A percentile compares a stretch with the other conserved stretches of the same genome.
These are phyloP conservation scores for Oscheius myriophilus DNA, from an alignment of 2,888 invertebrate genomes.

Conservation along the genomic window DNA sequence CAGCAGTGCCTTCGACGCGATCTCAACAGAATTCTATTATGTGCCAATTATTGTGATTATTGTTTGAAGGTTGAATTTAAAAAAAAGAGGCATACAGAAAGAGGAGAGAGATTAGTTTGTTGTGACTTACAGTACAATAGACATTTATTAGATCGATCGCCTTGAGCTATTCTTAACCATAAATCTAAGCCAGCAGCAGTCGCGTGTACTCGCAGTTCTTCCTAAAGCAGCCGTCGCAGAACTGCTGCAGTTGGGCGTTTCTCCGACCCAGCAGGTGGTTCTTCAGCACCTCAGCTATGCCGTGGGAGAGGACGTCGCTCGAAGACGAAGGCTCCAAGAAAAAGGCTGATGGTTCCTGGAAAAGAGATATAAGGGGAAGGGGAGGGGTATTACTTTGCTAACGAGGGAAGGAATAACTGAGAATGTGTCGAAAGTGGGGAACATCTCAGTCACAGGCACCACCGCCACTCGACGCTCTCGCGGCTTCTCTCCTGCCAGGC, in stretches of 20 bases:
- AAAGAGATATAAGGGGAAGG: neutral
- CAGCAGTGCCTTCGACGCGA: slow-evolving; percentile 3
- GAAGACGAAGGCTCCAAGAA: slow-evolving; percentile 15
- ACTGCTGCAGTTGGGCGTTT: slow-evolving; percentile 42
- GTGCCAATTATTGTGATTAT: no score
- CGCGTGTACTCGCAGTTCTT: slow-evolving; percentile 28
- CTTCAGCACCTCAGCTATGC: slow-evolving; percentile 56
- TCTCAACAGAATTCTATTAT: slow-evolving; percentile 1
- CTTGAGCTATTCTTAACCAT: no score
- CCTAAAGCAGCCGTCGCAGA: slow-evolving; percentile 15
- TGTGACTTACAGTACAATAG: no score
- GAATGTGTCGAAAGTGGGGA: slow-evolving; percentile 58
- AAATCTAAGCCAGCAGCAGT: slow-evolving; percentile 25
- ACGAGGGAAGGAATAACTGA: slow-evolving; percentile 45
- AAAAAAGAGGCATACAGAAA: no score
- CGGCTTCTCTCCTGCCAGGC: slow-evolving; percentile 8
- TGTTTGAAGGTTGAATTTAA: no score
- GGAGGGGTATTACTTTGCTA: slow-evolving; percentile 5
- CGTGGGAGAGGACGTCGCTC: slow-evolving; percentile 35
- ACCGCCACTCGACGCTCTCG: slow-evolving; percentile 39
- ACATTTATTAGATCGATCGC: no score
- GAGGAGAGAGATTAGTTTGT: no score
- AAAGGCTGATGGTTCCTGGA: slow-evolving; percentile 13
- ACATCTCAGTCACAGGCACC: slow-evolving; percentile 54
- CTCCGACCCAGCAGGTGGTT: slow-evolving; percentile 52